phyloP scores from a whole-genome alignment of 2,888 invertebrate genomes.

The Archaeoteleia sp. region DNA sequence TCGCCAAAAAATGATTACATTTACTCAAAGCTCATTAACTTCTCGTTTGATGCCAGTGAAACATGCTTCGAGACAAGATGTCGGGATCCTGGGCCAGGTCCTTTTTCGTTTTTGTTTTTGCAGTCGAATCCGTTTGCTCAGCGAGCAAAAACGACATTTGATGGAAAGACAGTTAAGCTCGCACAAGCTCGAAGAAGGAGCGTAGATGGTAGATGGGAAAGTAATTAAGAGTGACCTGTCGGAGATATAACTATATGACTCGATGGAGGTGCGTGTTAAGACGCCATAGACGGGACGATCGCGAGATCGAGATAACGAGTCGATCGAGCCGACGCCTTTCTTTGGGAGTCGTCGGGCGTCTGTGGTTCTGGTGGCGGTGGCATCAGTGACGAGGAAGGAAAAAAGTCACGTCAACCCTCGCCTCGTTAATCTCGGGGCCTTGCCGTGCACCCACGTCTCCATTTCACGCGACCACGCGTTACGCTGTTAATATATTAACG shows the following conservation, averaged over 20 bases:
- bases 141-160: slow-evolving; percentile 1
- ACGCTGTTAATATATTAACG: slow-evolving; percentile 1
- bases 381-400: slow-evolving; percentile 16
- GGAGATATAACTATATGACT: slow-evolving; percentile 47
- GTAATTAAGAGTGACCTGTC: slow-evolving; percentile 58
- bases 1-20: neutral
- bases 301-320: slow-evolving; percentile 59
- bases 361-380: slow-evolving; percentile 15
- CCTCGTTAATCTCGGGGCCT: slow-evolving; percentile 54
- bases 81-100: too few relatives aligned
- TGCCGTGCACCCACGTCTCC: slow-evolving; percentile 40
- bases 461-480: slow-evolving; percentile 43
- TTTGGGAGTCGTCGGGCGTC: slow-evolving; percentile 28
- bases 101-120: neutral
- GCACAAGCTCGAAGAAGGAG: slow-evolving; percentile 24
- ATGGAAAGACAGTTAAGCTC: slow-evolving; percentile 5
- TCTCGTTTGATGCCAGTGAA: neutral
- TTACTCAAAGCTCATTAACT: neutral
- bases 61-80: too few relatives aligned
- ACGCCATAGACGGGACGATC: slow-evolving; percentile 55
- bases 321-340: slow-evolving; percentile 30
- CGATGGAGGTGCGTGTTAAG: slow-evolving; percentile 52
- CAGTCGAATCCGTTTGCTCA: slow-evolving; percentile 1
- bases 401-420: slow-evolving; percentile 29
- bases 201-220: slow-evolving; percentile 41